A percentile compares a stretch with the other conserved stretches of the same genome.
Evolutionary conservation across 2,113 vertebrate species (phyloP).

Genomic region (Heptranchias perlo): DNA sequence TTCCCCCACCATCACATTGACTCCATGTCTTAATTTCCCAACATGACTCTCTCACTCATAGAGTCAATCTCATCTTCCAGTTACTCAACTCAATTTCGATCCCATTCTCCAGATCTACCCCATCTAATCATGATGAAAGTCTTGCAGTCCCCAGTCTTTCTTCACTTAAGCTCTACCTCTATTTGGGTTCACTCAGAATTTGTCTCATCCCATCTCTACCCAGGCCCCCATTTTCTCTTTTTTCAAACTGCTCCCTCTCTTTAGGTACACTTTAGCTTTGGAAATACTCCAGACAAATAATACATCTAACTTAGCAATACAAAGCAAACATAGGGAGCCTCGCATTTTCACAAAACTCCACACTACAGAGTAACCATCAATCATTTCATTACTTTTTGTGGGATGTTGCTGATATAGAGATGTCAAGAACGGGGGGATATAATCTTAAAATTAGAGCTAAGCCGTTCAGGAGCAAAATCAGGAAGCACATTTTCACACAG

Average conservation of each 20-base stretch:
- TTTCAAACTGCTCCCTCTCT: background rate
- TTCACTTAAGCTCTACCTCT: background rate
- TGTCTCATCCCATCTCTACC: background rate
- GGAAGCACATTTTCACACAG: background rate
- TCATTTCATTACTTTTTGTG: background rate
- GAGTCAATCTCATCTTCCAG: too few relatives aligned
- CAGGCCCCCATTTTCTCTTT: background rate
- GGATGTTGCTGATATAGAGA: background rate
- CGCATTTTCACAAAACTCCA: background rate
- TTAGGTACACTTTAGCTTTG: background rate
- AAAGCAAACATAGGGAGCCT: background rate
- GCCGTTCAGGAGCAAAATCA: background rate
- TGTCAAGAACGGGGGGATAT: background rate
- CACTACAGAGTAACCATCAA: background rate
- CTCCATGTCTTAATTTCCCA: background rate
- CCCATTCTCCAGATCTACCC: background rate
- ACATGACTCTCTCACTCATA: too few relatives aligned
- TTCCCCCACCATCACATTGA: background rate
- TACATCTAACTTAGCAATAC: background rate
- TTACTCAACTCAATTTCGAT: background rate
- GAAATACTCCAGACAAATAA: background rate
- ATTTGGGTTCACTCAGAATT: background rate
- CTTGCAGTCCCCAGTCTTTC: background rate
- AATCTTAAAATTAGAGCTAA: background rate
- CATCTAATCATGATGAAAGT: background rate